Conservation (phyloP, 2,113 vertebrate species). For the Haliaeetus leucogaster region DNA sequence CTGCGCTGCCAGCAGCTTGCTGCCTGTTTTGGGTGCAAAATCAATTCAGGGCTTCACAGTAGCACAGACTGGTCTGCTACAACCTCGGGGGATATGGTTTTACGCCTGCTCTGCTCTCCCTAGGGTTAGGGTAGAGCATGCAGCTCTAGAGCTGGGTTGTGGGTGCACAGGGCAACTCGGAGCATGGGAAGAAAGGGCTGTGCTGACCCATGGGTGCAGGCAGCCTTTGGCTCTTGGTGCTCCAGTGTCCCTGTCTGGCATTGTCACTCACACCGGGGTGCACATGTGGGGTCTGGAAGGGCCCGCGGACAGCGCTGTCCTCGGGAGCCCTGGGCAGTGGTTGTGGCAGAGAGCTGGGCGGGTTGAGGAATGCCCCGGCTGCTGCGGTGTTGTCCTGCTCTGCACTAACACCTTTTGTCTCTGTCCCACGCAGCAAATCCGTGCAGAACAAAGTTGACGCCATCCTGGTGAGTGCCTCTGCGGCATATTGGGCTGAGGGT, state of each 20-base stretch:
- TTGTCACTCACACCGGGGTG: neutral
- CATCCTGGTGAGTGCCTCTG: conserved; percentile 35
- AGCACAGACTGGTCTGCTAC: fast-evolving
- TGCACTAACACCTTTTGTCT: neutral
- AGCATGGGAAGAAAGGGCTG: neutral
- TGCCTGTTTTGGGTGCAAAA: neutral
- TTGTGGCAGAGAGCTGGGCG: neutral
- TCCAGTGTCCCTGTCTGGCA: fast-evolving
- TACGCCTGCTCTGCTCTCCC: neutral
- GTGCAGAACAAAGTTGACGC: conserved; percentile 53
- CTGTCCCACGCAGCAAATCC: neutral
- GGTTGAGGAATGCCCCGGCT: fast-evolving
- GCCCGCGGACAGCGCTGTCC: fast-evolving
- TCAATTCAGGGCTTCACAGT: fast-evolving
- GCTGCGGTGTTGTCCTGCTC: fast-evolving
- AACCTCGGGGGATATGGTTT: fast-evolving
- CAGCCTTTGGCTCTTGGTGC: neutral
- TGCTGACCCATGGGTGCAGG: neutral
- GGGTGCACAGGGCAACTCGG: neutral
- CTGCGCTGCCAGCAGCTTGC: neutral
- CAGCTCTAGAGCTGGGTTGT: neutral
- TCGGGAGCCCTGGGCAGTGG: neutral
- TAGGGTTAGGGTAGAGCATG: fast-evolving
- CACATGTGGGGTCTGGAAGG: neutral
- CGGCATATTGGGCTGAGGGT: neutral